phyloP scores from a whole-genome alignment of 2,888 invertebrate species.

The Serrognathus titanus region DNA sequence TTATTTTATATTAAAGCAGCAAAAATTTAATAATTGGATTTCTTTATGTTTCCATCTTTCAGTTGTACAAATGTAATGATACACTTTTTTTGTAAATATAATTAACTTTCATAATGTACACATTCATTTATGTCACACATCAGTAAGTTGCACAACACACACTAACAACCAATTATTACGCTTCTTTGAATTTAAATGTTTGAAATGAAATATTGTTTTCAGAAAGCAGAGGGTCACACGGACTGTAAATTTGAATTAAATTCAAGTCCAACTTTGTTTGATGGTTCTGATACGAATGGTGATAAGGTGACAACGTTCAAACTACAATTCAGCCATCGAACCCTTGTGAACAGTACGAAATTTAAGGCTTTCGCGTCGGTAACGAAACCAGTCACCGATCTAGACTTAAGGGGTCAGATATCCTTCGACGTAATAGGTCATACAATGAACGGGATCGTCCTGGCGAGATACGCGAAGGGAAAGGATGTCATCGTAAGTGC shows the following conservation, averaged over 20 bases:
- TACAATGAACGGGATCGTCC: constrained; percentile 39
- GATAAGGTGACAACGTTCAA: constrained; percentile 40
- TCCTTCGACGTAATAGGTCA: constrained; percentile 52
- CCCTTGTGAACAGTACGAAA: constrained; percentile 54
- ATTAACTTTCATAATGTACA: no score
- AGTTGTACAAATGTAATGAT: no score
- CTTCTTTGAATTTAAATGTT: no score
- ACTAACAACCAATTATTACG: no score
- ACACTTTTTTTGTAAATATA: no score
- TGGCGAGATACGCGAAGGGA: constrained; percentile 57
- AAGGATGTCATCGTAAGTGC: constrained; percentile 58
- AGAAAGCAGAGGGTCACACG: constrained; percentile 68
- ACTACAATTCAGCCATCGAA: constrained; percentile 52
- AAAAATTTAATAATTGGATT: no score
- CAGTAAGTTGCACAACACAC: no score
- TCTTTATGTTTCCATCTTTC: no score
- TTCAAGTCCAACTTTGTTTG: constrained; percentile 30
- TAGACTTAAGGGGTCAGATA: constrained; percentile 61
- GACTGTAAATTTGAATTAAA: constrained; percentile 58
- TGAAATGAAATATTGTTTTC: constrained; percentile 19
- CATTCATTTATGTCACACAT: no score
- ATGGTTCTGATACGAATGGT: constrained; percentile 1
- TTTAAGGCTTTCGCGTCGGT: constrained; percentile 62
- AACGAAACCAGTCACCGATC: constrained; percentile 61
- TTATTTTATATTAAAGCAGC: no score